Conservation (phyloP, 2,113 vertebrate genomes). For the Sphaerodactylus townsendi region DNA sequence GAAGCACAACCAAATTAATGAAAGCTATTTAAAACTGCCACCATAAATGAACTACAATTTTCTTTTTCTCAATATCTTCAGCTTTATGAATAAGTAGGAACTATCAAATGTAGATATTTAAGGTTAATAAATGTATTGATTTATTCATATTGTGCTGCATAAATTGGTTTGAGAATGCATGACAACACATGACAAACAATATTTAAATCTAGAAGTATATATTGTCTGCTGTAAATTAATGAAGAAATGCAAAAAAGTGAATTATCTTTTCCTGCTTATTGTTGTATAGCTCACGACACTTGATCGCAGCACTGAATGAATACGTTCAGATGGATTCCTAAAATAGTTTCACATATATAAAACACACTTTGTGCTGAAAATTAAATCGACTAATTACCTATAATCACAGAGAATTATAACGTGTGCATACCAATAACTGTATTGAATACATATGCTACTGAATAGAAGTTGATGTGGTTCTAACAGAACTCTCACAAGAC, state of each 20-base stretch:
- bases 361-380: not conserved
- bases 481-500: conserved; percentile 55
- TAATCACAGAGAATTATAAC: not conserved
- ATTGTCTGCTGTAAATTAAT: not conserved
- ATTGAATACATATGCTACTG: not conserved
- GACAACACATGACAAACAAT: not conserved
- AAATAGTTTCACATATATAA: not conserved
- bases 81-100: not conserved
- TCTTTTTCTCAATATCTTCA: not conserved
- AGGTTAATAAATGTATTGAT: not conserved
- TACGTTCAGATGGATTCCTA: not conserved
- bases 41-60: not conserved
- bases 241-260: not conserved
- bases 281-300: too few relatives aligned
- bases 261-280: too few relatives aligned
- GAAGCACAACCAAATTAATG: not conserved
- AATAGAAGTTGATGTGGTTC: conserved; percentile 44
- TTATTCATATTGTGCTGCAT: not conserved
- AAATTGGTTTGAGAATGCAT: not conserved
- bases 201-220: not conserved
- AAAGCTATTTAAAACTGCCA: not conserved
- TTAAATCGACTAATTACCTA: not conserved
- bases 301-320: not conserved
- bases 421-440: not conserved
- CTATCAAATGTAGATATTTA: not conserved